Evolutionary conservation across 2,113 vertebrate genomes (phyloP).

Genomic region (Uria lomvia): DNA sequence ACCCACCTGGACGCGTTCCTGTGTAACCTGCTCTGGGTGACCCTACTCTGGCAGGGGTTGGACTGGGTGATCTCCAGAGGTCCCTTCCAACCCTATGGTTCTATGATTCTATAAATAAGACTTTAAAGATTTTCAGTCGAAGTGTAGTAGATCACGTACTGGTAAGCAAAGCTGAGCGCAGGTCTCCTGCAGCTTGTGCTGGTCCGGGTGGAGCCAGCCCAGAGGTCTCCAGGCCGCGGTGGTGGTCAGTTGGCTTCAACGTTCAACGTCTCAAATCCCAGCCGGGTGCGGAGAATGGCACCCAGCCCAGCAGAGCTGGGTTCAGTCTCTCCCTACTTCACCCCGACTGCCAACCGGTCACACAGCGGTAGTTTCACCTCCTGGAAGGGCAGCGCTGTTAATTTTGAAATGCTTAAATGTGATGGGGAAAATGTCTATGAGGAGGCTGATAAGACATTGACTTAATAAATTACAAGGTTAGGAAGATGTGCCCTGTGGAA

Average conservation of each 20-base stretch:
- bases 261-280: not conserved
- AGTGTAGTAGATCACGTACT: accelerated
- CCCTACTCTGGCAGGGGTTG: too few relatives aligned
- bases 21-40: too few relatives aligned
- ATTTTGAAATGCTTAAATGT: not conserved
- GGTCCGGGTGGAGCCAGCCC: not conserved
- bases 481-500: constrained; percentile 35
- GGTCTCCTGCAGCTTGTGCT: not conserved
- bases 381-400: not conserved
- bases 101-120: not conserved
- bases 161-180: not conserved
- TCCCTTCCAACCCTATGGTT: too few relatives aligned
- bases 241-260: not conserved
- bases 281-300: accelerated
- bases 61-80: too few relatives aligned
- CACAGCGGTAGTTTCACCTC: not conserved
- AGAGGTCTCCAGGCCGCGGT: accelerated
- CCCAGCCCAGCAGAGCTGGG: not conserved
- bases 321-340: not conserved
- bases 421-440: not conserved
- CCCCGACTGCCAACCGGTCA: not conserved
- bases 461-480: constrained; percentile 41
- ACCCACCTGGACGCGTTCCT: too few relatives aligned
- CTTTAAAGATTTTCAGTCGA: accelerated
- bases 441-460: constrained; percentile 19